Evolutionary conservation across 2,888 invertebrate genomes (phyloP), one percentile per base, ranked within the genome.

Genomic region (Flexamia atlantica): DNA sequence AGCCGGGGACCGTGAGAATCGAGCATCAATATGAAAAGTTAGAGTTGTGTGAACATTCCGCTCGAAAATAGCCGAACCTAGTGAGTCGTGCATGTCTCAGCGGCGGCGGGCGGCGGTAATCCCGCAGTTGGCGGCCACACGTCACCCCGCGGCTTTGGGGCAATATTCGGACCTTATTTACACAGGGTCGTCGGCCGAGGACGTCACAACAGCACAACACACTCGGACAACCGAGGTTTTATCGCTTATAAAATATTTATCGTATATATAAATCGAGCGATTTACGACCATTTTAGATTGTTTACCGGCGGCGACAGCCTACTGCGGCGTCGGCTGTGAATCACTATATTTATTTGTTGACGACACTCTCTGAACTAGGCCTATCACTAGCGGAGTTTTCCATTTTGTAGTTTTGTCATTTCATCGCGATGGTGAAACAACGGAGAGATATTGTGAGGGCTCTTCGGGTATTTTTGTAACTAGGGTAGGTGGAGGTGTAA

Each of bases 261-360:
- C 64, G 64, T 64, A 64, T 25, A 30, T 28, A 28, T 28, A 64
- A 64, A 64, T 64, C 64, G 64, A 64, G 30, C 64, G 64, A 64
- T 64, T 64, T 64, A 64, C 64, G 64, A 30, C 17, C 64, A 64
- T 30, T 25, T 64, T 64, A 64, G 25, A 64, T 64, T 64, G 64
- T 64, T 30, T 64, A 30, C 25, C 64, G 5, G 25, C 64, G 20
- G 20, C 10, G 53, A 23, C 20, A 20, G 53, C 20, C 46, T 46
- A 46, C 46, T 14, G 14, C 12, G 46, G 14, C 46, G 14, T 3
- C 57, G 57, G 30, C 28, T 12, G 28, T 64, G 64, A 64, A 64
- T 64, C 64, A 28, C 64, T 17, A 28, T 64, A 64, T 64, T 64
- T 64, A 64, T 64, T 64, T 64, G 64, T 64, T 64, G 64, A 64